A percentile compares a stretch with the other conserved stretches of the same genome.
Evolutionary conservation across 1,140 invertebrate genomes (phyloP).

Genomic region (Trachymyrmex septentrionalis): DNA sequence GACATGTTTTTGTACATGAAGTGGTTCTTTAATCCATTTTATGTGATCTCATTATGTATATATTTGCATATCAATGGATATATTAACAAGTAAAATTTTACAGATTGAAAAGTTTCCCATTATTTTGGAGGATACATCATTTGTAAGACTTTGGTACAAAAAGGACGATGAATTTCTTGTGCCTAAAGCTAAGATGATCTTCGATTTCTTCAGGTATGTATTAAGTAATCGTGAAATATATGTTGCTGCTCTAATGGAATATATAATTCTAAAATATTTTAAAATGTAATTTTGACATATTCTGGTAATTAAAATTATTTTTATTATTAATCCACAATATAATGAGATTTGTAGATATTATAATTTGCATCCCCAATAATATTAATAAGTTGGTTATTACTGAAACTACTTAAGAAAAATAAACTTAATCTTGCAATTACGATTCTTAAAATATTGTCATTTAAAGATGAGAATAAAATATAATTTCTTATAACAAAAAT

Average conservation of each 20-base stretch:
- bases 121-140: conserved; percentile 92
- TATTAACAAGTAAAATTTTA: conserved; percentile 39
- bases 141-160: conserved; percentile 96
- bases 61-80: neutral
- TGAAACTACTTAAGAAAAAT: neutral
- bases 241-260: neutral
- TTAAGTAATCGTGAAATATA: conserved; percentile 18
- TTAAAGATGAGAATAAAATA: neutral
- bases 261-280: neutral
- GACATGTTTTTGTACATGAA: neutral
- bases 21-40: neutral
- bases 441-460: neutral
- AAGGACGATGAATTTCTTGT: conserved; percentile 97
- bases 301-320: too few relatives aligned
- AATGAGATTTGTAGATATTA: neutral
- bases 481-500: conserved; percentile 19
- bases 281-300: too few relatives aligned
- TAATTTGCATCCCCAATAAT: neutral
- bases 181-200: conserved; percentile 94
- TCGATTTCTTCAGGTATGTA: conserved; percentile 93
- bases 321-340: neutral
- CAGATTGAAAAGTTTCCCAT: conserved; percentile 88
- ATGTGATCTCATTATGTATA: neutral
- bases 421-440: neutral
- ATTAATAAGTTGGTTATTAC: neutral